Conservation (phyloP, 1,140 invertebrate genomes). For the Pachyrhynchus sulphureomaculatus region DNA sequence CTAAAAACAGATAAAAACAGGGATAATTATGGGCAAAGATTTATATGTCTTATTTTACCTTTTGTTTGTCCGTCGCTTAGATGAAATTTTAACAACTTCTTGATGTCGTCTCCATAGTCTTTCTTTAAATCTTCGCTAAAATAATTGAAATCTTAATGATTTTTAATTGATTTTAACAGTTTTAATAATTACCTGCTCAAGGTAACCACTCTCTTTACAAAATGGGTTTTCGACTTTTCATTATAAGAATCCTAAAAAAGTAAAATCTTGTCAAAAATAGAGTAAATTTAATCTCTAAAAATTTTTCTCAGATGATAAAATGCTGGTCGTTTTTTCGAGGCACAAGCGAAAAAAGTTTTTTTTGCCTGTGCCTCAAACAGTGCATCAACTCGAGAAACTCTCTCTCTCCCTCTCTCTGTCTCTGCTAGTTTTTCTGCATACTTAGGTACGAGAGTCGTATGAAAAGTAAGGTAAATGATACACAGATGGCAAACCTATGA, state of each 20-base stretch:
- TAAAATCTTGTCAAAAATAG: background rate
- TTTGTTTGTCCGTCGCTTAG: constrained; percentile 53
- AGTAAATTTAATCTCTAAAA: too few relatives aligned
- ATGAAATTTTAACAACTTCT: constrained; percentile 47
- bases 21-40: constrained; percentile 35
- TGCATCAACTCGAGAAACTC: too few relatives aligned
- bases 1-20: constrained; percentile 31
- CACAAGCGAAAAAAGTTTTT: too few relatives aligned
- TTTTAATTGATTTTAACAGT: background rate
- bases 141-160: background rate
- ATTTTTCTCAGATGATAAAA: too few relatives aligned
- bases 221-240: constrained; percentile 41
- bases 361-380: too few relatives aligned
- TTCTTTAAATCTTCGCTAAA: constrained; percentile 36
- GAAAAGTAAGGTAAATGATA: too few relatives aligned
- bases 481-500: too few relatives aligned
- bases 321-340: too few relatives aligned
- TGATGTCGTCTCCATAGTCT: constrained; percentile 38
- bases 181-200: constrained; percentile 11
- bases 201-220: constrained; percentile 37
- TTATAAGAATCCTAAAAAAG: constrained; percentile 46
- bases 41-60: constrained; percentile 32
- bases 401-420: too few relatives aligned
- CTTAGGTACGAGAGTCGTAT: too few relatives aligned
- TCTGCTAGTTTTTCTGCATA: too few relatives aligned